Conservation (phyloP, 2,113 vertebrate genomes). For the Anoplopoma fimbria region DNA sequence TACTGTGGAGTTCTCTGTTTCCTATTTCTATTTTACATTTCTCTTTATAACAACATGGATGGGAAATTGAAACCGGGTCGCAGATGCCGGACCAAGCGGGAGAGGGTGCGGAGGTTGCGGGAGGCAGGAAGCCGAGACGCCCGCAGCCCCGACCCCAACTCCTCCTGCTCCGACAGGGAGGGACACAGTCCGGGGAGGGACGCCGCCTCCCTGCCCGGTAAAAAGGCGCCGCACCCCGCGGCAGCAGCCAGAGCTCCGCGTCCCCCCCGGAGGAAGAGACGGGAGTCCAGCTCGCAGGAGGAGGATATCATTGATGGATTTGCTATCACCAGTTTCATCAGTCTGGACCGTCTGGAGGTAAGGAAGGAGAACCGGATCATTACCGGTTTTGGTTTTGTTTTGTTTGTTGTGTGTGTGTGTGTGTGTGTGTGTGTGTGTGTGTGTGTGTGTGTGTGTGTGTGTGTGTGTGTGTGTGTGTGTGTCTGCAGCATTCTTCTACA, state of each 20-base stretch:
- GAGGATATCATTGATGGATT: slow-evolving; percentile 98
- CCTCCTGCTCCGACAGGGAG: slow-evolving; percentile 91
- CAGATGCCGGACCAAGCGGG: slow-evolving; percentile 90
- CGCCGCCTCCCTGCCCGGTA: slow-evolving; percentile 83
- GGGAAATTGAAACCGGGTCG: slow-evolving; percentile 92
- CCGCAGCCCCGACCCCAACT: slow-evolving; percentile 88
- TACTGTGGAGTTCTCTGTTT: slow-evolving; percentile 67
- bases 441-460: slow-evolving; percentile 5
- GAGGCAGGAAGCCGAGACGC: slow-evolving; percentile 87
- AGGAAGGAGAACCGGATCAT: slow-evolving; percentile 39
- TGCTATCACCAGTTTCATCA: slow-evolving; percentile 94
- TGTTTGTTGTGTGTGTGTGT: slow-evolving; percentile 7
- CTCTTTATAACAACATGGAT: slow-evolving; percentile 85
- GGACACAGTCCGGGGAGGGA: slow-evolving; percentile 88
- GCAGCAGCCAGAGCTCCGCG: slow-evolving; percentile 81
- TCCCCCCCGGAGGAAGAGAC: slow-evolving; percentile 89
- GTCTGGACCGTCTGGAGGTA: slow-evolving; percentile 94
- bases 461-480: slow-evolving; percentile 3
- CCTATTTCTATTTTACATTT: slow-evolving; percentile 42
- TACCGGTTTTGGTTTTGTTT: no score
- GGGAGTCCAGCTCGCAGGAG: slow-evolving; percentile 94
- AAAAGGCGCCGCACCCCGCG: slow-evolving; percentile 82
- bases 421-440: background rate
- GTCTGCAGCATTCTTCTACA: slow-evolving; percentile 42
- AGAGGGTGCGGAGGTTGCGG: slow-evolving; percentile 88